Evolutionary conservation across 2,888 invertebrate species (phyloP).

Genomic region (Xiphydria camelus): DNA sequence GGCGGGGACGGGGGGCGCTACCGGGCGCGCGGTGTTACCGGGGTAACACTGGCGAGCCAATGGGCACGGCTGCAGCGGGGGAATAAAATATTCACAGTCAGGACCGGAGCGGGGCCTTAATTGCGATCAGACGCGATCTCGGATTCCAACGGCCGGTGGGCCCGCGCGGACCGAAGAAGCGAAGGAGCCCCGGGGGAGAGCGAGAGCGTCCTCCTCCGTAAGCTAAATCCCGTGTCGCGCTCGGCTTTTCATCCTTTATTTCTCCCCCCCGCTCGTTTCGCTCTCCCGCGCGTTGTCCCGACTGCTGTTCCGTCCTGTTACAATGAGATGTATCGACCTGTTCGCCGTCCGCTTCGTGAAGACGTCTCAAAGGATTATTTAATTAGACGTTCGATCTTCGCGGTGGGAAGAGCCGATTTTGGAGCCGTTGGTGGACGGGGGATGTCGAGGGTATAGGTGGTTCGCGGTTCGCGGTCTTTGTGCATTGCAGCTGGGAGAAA

Average conservation of each 20-base stretch:
- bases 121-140: conserved; percentile 59
- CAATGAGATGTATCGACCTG: conserved; percentile 57
- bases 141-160: conserved; percentile 56
- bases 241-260: conserved; percentile 18
- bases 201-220: conserved; percentile 1
- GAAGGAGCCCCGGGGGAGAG: background rate
- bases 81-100: conserved; percentile 57
- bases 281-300: too few relatives aligned
- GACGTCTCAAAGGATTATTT: conserved; percentile 53
- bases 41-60: conserved; percentile 28
- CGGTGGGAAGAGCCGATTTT: too few relatives aligned
- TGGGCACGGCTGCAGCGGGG: conserved; percentile 17
- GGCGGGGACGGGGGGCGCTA: conserved; percentile 18
- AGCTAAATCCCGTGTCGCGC: conserved; percentile 15
- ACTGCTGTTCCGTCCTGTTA: conserved; percentile 57
- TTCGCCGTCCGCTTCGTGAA: conserved; percentile 45
- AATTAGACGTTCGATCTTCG: conserved; percentile 49
- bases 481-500: too few relatives aligned
- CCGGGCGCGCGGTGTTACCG: conserved; percentile 8
- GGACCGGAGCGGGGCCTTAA: conserved; percentile 53
- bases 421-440: too few relatives aligned
- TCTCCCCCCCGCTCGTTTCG: too few relatives aligned
- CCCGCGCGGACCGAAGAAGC: conserved; percentile 12
- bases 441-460: too few relatives aligned
- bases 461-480: too few relatives aligned